These are phyloP conservation scores for Pristionchus mayeri DNA, from an alignment of 2,888 invertebrate genomes.

Conservation along the genomic window DNA sequence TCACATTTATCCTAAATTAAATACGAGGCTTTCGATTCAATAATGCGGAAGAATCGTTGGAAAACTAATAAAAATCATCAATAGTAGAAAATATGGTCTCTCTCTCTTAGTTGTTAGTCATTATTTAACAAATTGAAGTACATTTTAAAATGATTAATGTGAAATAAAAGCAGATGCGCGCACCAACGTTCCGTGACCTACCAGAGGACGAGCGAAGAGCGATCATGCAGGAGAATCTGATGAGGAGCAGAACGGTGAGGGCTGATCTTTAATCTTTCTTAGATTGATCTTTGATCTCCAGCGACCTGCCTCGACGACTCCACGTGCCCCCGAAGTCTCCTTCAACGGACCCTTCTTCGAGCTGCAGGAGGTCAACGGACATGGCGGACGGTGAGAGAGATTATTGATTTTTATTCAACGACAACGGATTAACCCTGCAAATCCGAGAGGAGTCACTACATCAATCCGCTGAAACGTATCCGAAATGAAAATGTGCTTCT, in stretches of 20 bases:
- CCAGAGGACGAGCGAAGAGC: constrained; percentile 65
- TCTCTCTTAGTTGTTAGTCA: no score
- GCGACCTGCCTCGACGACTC: constrained; percentile 55
- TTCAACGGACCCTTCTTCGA: constrained; percentile 76
- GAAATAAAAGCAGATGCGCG: constrained; percentile 44
- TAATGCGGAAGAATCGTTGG: no score
- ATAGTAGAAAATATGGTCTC: no score
- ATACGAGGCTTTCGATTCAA: no score
- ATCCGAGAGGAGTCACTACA: no score
- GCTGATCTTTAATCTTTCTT: not conserved
- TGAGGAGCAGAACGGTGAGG: constrained; percentile 60
- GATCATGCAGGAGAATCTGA: constrained; percentile 73
- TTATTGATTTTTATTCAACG: not conserved
- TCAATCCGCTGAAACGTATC: no score
- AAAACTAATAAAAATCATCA: no score
- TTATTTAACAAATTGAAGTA: no score
- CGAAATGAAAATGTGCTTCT: no score
- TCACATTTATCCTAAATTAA: no score
- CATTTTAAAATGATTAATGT: no score
- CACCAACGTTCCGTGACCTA: constrained; percentile 57
- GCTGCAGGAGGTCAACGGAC: constrained; percentile 68
- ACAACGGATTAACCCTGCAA: no score
- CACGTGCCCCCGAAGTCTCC: constrained; percentile 54
- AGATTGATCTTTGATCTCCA: not conserved
- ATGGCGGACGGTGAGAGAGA: constrained; percentile 25